Conservation (phyloP, 2,888 invertebrate species). For the Nasonovia ribisnigri region DNA sequence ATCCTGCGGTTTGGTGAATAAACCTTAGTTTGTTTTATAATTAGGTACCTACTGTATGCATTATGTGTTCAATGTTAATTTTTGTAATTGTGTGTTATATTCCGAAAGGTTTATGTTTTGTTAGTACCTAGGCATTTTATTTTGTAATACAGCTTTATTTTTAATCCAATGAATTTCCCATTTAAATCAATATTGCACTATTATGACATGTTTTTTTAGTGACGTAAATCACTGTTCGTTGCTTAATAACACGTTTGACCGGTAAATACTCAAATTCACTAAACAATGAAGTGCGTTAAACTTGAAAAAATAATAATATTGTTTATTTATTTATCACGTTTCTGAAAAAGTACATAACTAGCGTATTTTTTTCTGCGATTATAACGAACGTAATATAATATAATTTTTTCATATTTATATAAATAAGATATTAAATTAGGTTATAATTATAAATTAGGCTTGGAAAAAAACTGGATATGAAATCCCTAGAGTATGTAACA, state of each 20-base stretch:
- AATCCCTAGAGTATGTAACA: background rate
- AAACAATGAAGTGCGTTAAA: background rate
- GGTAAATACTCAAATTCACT: background rate
- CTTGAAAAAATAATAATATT: background rate
- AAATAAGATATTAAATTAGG: background rate
- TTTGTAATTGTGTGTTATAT: background rate
- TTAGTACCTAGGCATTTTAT: background rate
- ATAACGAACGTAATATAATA: background rate
- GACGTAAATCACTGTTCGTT: background rate
- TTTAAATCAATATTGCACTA: background rate
- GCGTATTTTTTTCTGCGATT: background rate
- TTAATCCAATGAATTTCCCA: background rate
- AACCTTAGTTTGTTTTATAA: background rate
- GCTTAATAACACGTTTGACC: background rate
- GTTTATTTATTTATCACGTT: background rate
- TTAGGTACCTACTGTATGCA: background rate
- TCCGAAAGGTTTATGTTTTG: background rate
- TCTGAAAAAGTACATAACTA: background rate
- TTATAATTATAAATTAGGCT: background rate
- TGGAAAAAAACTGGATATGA: background rate
- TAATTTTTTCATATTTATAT: background rate
- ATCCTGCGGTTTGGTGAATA: background rate
- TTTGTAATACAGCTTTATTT: background rate
- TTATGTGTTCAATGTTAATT: background rate
- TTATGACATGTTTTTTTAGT: background rate